Evolutionary conservation across 1,140 invertebrate genomes (phyloP), one percentile per base, ranked within the genome.

Genomic region (Trichoplusia ni): DNA sequence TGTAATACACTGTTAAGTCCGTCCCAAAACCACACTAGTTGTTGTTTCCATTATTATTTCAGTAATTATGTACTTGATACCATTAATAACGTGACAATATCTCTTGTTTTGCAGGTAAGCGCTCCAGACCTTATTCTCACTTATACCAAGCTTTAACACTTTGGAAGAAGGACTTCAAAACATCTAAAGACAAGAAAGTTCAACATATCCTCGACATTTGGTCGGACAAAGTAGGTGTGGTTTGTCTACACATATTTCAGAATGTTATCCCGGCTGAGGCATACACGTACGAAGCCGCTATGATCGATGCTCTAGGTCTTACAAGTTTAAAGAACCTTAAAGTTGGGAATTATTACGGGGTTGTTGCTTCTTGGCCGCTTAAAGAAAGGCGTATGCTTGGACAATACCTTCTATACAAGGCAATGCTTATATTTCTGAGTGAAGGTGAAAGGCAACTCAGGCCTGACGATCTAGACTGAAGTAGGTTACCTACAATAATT

Each of bases 251-350:
- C 70, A 92, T 98, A 37, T 99, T 98, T 84, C 96, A 98, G 75
- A 98, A 98, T 88, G 94, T 96, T 1, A 96, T 97, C 61, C 94
- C 96, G 0, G 96, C 95, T 0, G 98, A 99, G 90, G 98, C 98
- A 1, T 97, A 96, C 73, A 98, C 97, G 0, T 91, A 98, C 62
- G 98, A 99, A 89, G 97, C 97, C 0, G 93, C 95, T 14, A 99
- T 99, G 92, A 98, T 99, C 13, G 95, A 97, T 73, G 95, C 97
- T 0, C 79, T 99, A 25, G 95, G 96, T 72, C 64, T 96, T 7
- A 76, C 92, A 1, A 95, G 95, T 77, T 89, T 99, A 51, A 96
- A 93, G 18, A 99, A 99, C 91, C 83, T 94, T 9, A 95, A 96
- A 80, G 80, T 82, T 33, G 98, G 98, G 0, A 95, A 97, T 59